Percentiles rank a stretch among this genome's conserved stretches.
Evolutionary conservation across 1,140 invertebrate genomes (phyloP).

Genomic region (Drosophila kanapiae): DNA sequence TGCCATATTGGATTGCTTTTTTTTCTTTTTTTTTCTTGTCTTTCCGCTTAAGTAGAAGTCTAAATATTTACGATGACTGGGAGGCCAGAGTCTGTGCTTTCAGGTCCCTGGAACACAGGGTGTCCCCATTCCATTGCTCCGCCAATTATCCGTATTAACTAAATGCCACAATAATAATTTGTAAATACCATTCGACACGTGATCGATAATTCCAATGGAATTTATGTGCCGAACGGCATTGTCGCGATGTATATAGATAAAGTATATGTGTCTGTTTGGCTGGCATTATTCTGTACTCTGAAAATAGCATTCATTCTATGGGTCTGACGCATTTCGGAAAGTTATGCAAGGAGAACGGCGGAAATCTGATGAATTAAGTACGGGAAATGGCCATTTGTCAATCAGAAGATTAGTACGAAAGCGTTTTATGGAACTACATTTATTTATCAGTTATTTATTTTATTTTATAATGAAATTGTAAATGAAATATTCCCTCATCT

Average conservation of each 20-base stretch:
- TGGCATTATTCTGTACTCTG: conserved; percentile 31
- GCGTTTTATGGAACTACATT: neutral
- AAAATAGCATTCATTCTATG: conserved; percentile 57
- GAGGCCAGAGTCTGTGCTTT: conserved; percentile 8
- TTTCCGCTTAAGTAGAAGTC: conserved; percentile 18
- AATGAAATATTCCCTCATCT: no score
- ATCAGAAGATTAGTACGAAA: neutral
- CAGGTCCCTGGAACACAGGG: conserved; percentile 34
- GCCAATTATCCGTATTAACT: neutral
- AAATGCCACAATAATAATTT: conserved; percentile 35
- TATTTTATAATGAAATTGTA: neutral
- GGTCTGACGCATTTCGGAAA: conserved; percentile 35
- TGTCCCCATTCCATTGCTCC: neutral
- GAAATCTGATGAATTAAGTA: no score
- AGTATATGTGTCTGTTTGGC: conserved; percentile 20
- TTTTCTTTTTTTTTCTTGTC: conserved; percentile 25
- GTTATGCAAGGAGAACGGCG: conserved; percentile 59
- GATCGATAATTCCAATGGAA: conserved; percentile 33
- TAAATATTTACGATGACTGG: conserved; percentile 46
- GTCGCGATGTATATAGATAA: conserved; percentile 13
- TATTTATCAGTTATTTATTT: neutral
- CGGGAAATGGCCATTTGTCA: conserved; percentile 14
- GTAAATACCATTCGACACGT: conserved; percentile 25
- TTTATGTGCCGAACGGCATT: conserved; percentile 28
- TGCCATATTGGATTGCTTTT: conserved; percentile 49